phyloP scores from a whole-genome alignment of 2,888 invertebrate genomes.

The Celastrina argiolus region DNA sequence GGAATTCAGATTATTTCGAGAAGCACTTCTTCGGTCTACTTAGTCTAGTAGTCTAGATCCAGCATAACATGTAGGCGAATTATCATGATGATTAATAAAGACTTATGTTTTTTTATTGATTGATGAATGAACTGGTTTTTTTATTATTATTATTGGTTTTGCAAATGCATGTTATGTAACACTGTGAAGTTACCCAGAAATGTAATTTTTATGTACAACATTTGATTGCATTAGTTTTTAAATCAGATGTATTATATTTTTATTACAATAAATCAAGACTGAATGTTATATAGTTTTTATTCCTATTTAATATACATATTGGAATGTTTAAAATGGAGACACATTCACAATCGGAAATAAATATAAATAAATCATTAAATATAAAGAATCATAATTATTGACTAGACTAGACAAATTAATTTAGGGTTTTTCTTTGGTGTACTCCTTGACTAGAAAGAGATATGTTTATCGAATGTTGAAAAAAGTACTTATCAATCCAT shows the following conservation, averaged over 20 bases:
- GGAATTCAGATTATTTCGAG: no score
- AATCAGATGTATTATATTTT: slow-evolving; percentile 33
- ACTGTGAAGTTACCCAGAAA: slow-evolving; percentile 11
- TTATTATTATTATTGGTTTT: neutral
- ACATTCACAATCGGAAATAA: neutral
- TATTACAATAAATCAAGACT: slow-evolving; percentile 37
- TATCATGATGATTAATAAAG: no score
- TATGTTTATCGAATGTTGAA: neutral
- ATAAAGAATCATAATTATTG: neutral
- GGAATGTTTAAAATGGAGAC: slow-evolving; percentile 1
- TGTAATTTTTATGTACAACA: slow-evolving; percentile 5
- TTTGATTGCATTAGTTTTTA: neutral
- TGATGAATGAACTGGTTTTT: no score
- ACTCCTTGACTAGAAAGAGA: neutral
- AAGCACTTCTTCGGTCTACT: no score
- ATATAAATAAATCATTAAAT: neutral
- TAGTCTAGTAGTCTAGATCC: no score
- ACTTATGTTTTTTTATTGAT: no score
- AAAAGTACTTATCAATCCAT: neutral
- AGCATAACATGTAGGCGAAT: no score
- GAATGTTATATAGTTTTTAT: slow-evolving; percentile 30
- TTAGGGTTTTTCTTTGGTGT: neutral
- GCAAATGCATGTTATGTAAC: neutral
- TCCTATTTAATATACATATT: slow-evolving; percentile 23
- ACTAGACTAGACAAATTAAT: neutral